Evolutionary conservation across 2,888 invertebrate species (phyloP).

Genomic region (Morpho deidamia): DNA sequence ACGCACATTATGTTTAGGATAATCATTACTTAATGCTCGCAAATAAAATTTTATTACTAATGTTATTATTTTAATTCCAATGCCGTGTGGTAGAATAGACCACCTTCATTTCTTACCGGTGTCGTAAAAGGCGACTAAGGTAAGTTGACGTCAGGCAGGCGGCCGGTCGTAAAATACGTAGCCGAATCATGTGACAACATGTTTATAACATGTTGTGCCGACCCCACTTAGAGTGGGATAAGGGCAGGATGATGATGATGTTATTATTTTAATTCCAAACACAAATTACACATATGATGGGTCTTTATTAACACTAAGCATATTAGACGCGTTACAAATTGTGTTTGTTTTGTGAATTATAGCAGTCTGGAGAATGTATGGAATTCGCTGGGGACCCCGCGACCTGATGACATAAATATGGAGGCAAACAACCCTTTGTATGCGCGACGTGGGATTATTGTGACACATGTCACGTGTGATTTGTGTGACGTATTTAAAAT

Average conservation of each 20-base stretch:
- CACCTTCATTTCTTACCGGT: too few relatives aligned
- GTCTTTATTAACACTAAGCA: constrained; percentile 8
- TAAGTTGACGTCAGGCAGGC: too few relatives aligned
- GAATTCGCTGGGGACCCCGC: constrained; percentile 38
- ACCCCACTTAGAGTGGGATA: too few relatives aligned
- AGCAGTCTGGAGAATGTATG: constrained; percentile 29
- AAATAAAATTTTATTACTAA: too few relatives aligned
- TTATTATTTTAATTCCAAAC: neutral
- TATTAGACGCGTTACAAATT: constrained; percentile 15
- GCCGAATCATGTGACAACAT: too few relatives aligned
- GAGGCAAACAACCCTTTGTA: constrained; percentile 41
- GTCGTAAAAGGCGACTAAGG: too few relatives aligned
- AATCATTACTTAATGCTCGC: too few relatives aligned
- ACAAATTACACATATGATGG: neutral
- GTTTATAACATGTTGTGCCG: too few relatives aligned
- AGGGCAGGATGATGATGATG: too few relatives aligned
- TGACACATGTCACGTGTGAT: constrained; percentile 41
- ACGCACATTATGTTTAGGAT: too few relatives aligned
- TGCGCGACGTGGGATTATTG: constrained; percentile 45
- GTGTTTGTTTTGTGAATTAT: constrained; percentile 26
- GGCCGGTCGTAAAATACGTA: too few relatives aligned
- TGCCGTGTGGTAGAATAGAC: too few relatives aligned
- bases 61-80: neutral
- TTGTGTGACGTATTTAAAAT: constrained; percentile 20
- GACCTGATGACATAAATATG: constrained; percentile 56